Evolutionary conservation across 2,113 vertebrate genomes (phyloP), one percentile per base, ranked within the genome.

Genomic region (Andinoacara biseriatus): DNA sequence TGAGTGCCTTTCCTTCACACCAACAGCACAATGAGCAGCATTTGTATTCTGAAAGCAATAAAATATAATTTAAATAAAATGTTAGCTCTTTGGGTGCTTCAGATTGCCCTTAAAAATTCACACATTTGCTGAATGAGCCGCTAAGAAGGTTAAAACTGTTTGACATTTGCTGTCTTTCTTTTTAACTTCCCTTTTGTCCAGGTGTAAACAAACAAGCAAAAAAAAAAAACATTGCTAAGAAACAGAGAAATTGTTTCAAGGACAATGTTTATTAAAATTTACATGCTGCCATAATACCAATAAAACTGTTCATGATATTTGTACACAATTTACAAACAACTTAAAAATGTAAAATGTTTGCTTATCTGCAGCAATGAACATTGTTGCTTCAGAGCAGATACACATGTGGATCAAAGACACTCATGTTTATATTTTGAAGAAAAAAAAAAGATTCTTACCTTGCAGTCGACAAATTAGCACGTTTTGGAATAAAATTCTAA

Each of bases 251-350:
- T 81, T 58, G 78, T 88, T 93, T 91, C 69, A 88, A 89, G 56
- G 84, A 94, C 90, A 54, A 76, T 82, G 85, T 96, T 95, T 95
- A 94, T 95, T 96, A n/a, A 93, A 94, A 94, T 91, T 33, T 90
- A 94, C 95, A 96, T 96, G 94, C 94, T 85, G 90, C 72, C 80
- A 86, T 89, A 85, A 91, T 56, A 77, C 84, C 87, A 74, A 92
- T 92, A 89, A 92, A 94, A 92, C 58, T 89, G 91, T 87, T 91
- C 31, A 62, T 84, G 78, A 87, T 87, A 85, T 93, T 91, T 94
- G 78, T 93, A 95, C 93, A 95, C 90, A 87, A 94, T 95, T 93
- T 94, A 95, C 94, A 95, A 85, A 89, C 43, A 90, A 76, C 62
- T 86, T 83, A 40, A 77, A 86, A 69, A 63, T 81, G 58, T 83